A percentile compares a stretch with the other conserved stretches of the same genome.
phyloP scores from a whole-genome alignment of 2,797 vertebrate genomes.

The Enteromius trimaculatus region DNA sequence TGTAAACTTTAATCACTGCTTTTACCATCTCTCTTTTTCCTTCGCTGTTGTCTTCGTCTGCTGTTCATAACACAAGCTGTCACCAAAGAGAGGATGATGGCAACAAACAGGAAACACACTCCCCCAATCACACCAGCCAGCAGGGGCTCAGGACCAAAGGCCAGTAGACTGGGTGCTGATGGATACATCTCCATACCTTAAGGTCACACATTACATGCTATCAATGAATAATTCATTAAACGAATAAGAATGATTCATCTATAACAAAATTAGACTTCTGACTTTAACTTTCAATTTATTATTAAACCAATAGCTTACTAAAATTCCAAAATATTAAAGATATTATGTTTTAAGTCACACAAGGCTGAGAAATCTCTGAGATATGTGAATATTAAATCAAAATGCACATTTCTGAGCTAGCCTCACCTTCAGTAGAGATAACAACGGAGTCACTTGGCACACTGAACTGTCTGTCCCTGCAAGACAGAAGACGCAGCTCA shows the following conservation, averaged over 20 bases:
- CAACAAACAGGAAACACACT: constrained; percentile 89
- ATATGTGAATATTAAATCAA: neutral
- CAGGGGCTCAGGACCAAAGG: constrained; percentile 87
- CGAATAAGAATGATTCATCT: neutral
- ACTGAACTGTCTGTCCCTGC: constrained; percentile 84
- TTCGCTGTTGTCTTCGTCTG: constrained; percentile 71
- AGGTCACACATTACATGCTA: constrained; percentile 8
- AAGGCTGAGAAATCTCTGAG: neutral
- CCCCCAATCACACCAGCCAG: constrained; percentile 91
- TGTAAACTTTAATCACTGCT: neutral
- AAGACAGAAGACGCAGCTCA: constrained; percentile 89
- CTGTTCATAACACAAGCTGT: constrained; percentile 89
- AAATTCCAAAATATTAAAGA: neutral
- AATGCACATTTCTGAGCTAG: neutral
- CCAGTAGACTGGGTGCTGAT: constrained; percentile 81
- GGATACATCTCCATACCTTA: constrained; percentile 93
- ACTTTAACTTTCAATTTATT: neutral
- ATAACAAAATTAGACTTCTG: neutral
- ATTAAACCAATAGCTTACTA: neutral
- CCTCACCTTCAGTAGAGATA: constrained; percentile 87
- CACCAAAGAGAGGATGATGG: constrained; percentile 87
- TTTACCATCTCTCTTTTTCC: constrained; percentile 80
- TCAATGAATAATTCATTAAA: neutral
- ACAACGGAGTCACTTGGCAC: constrained; percentile 88
- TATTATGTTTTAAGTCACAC: neutral